Conservation (phyloP, 2,888 invertebrate genomes). For the Exocentrus adspersus region DNA sequence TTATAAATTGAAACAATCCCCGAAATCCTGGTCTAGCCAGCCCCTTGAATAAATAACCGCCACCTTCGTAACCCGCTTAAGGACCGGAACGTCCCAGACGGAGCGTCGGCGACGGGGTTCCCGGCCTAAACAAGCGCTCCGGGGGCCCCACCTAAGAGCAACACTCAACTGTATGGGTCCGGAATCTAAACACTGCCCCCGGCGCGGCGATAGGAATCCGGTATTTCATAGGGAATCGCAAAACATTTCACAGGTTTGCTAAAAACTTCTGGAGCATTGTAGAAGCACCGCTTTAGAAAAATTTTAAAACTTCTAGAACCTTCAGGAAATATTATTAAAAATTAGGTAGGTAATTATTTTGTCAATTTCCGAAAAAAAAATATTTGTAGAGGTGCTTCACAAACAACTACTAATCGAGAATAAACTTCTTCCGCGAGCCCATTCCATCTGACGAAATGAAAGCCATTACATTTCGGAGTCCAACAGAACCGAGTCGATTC, state of each 20-base stretch:
- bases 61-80: background rate
- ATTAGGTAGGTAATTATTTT: no score
- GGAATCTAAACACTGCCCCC: conserved; percentile 57
- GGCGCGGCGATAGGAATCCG: conserved; percentile 56
- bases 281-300: no score
- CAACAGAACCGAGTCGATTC: conserved; percentile 51
- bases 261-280: no score
- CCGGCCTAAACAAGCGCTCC: conserved; percentile 40
- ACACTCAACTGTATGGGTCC: conserved; percentile 50
- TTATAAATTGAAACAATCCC: background rate
- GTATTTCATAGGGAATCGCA: no score
- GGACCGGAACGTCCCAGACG: background rate
- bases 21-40: background rate
- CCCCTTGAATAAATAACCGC: background rate
- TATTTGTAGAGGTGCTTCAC: no score
- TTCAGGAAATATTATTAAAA: no score
- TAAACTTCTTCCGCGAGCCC: background rate
- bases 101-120: background rate
- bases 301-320: no score
- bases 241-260: no score
- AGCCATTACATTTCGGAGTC: conserved; percentile 48
- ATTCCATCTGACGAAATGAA: conserved; percentile 38
- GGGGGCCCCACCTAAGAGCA: conserved; percentile 55
- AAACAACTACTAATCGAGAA: no score
- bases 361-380: no score